Percentiles rank a stretch among this genome's conserved stretches.
These are phyloP conservation scores for Lerista edwardsae DNA, from an alignment of 2,797 vertebrate genomes.

Conservation along the genomic window DNA sequence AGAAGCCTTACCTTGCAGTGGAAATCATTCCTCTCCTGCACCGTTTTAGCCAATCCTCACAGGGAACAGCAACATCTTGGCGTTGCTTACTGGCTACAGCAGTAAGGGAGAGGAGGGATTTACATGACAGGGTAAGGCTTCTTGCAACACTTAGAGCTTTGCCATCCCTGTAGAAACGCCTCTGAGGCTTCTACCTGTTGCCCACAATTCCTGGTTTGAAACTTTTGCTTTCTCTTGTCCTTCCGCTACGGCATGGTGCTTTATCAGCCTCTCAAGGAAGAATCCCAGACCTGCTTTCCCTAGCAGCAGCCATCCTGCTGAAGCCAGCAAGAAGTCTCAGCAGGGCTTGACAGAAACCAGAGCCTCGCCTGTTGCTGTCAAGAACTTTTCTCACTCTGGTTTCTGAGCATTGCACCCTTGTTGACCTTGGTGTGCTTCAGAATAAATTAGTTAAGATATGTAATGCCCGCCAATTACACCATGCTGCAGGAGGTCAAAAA, in stretches of 20 bases:
- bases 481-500: background rate
- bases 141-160: too few relatives aligned
- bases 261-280: background rate
- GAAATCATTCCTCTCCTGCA: too few relatives aligned
- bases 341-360: conserved; percentile 29
- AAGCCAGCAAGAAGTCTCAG: background rate
- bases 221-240: background rate
- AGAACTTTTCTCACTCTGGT: conserved; percentile 26
- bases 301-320: background rate
- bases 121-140: too few relatives aligned
- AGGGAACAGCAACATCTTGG: too few relatives aligned
- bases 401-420: conserved; percentile 20
- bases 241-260: background rate
- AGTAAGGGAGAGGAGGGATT: too few relatives aligned
- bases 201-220: background rate
- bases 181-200: background rate
- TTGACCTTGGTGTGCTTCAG: conserved; percentile 22
- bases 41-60: too few relatives aligned
- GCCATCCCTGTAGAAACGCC: too few relatives aligned
- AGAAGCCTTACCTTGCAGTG: too few relatives aligned
- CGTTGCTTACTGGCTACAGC: too few relatives aligned
- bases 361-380: conserved; percentile 15
- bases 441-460: conserved; percentile 14
- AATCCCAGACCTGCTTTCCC: background rate
- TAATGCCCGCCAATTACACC: background rate